Evolutionary conservation across 2,888 invertebrate genomes (phyloP), one percentile per base, ranked within the genome.

Genomic region (Aricia artaxerxes): DNA sequence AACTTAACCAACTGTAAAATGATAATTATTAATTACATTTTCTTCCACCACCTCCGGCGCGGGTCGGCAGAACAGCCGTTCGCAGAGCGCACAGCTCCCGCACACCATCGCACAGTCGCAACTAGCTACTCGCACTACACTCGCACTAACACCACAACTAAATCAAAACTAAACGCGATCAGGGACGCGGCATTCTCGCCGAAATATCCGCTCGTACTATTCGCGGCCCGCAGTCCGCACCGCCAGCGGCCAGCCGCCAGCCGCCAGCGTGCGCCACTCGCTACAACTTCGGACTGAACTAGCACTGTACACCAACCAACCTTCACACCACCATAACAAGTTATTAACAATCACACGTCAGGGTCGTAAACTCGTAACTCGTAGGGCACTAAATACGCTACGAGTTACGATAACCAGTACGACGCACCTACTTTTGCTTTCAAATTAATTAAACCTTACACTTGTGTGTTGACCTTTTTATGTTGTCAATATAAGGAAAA

Each of bases 71-170:
- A 92, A 92, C 80, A 93, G 82, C 81, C 90, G 89, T 75, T 89
- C 89, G 83, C 93, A 93, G 82, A 92, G 87, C 49, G 89, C 88
- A 80, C 90, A 87, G 83, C 93, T 93, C 61, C 89, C 87, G 83
- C 92, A 92, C 84, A 78, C 78, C 78, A 78, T 80, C 77, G 31
- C 24, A 24, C 24, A 24, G 24, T 24, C 24, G 24, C 24, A 24
- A 24, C 24, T 24, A 24, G 24, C 24, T 24, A 24, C 24, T 24
- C 24, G 24, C 72, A 78, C 78, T 35, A 13, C 24, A 75, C 57
- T 77, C 44, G 57, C 64, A 69, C 38, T 35, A 60, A 31, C 49
- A 78, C n/a, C 64, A 44, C 35, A 60, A 35, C 86, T 87, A 80
- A 73, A 11, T 86, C 87, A 69, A 85, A 78, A 83, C 82, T 84